Conservation (phyloP, 2,113 vertebrate species). For the Petromus typicus region DNA sequence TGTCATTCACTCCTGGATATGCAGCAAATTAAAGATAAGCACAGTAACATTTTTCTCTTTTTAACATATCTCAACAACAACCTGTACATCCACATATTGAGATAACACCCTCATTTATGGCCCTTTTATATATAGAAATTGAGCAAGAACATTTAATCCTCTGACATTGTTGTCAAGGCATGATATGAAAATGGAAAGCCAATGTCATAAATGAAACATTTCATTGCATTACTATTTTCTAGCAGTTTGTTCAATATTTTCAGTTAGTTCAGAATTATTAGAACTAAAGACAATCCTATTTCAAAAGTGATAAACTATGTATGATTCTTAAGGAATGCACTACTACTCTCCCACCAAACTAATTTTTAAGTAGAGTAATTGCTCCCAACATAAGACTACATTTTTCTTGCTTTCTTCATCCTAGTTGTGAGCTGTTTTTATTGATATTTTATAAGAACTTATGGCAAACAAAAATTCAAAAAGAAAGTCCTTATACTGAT, state of each 20-base stretch:
- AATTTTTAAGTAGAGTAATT: not conserved
- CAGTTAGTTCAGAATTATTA: not conserved
- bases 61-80: not conserved
- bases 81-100: not conserved
- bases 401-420: slow-evolving; percentile 17
- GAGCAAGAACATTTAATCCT: slow-evolving; percentile 16
- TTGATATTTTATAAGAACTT: not conserved
- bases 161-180: slow-evolving; percentile 19
- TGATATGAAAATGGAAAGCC: slow-evolving; percentile 38
- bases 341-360: not conserved
- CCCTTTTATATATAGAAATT: not conserved
- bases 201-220: not conserved
- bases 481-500: not conserved
- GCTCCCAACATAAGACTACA: not conserved
- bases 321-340: not conserved
- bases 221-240: not conserved
- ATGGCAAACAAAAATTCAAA: not conserved
- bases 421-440: not conserved
- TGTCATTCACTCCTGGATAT: not conserved
- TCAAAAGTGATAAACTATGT: not conserved
- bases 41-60: not conserved
- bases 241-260: not conserved
- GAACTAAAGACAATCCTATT: slow-evolving; percentile 2
- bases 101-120: not conserved
- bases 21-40: not conserved